Evolutionary conservation across 2,113 vertebrate genomes (phyloP).

Genomic region (Galemys pyrenaicus): DNA sequence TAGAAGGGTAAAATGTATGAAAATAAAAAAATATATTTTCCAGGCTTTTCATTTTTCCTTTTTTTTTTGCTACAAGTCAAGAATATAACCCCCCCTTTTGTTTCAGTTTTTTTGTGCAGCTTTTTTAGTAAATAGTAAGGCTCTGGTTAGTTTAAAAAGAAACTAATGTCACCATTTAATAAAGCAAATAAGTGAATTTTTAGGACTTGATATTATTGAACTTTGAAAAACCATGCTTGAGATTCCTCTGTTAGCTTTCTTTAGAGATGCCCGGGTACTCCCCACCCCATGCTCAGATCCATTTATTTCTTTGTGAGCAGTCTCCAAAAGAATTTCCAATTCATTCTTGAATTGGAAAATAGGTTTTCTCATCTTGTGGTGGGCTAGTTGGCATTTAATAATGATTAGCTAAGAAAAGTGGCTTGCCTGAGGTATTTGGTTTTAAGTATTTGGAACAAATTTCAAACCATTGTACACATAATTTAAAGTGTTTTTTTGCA

Average conservation of each 20-base stretch:
- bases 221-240: no score
- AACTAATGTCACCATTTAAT: not conserved
- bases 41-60: not conserved
- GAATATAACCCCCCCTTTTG: not conserved
- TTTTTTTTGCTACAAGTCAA: not conserved
- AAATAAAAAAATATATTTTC: slow-evolving; percentile 39
- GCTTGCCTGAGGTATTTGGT: slow-evolving; percentile 14
- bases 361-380: slow-evolving; percentile 24
- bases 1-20: not conserved
- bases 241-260: not conserved
- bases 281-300: not conserved
- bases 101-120: slow-evolving; percentile 7
- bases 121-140: not conserved
- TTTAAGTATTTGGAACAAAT: slow-evolving; percentile 52
- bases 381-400: slow-evolving; percentile 43
- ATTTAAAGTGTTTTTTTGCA: slow-evolving; percentile 65
- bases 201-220: not conserved
- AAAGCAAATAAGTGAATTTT: not conserved
- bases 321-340: slow-evolving; percentile 11
- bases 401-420: slow-evolving; percentile 44
- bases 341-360: slow-evolving; percentile 36
- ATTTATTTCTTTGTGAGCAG: slow-evolving; percentile 30
- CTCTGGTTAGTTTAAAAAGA: not conserved
- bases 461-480: not conserved
- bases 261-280: not conserved